These are phyloP conservation scores for Aproaerema taeniolella DNA, from an alignment of 2,888 invertebrate species.

Conservation along the genomic window DNA sequence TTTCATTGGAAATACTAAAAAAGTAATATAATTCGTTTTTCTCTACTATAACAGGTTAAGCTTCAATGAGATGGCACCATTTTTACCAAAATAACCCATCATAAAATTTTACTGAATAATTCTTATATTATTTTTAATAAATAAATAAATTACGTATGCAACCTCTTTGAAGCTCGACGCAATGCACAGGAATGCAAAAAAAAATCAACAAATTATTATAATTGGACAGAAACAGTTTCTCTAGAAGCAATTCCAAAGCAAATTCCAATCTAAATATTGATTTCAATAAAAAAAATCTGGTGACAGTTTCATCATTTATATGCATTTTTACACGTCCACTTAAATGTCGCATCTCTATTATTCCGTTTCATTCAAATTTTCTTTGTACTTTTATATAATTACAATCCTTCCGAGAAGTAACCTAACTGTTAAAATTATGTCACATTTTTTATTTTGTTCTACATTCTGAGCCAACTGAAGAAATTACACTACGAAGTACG, in stretches of 20 bases:
- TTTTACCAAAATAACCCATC: no score
- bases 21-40: no score
- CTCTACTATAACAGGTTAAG: no score
- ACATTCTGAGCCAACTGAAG: constrained; percentile 53
- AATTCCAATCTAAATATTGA: constrained; percentile 25
- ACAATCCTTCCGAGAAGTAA: constrained; percentile 53
- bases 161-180: no score
- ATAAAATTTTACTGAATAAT: no score
- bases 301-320: constrained; percentile 28
- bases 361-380: constrained; percentile 48
- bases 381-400: constrained; percentile 69
- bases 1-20: no score
- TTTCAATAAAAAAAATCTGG: constrained; percentile 40
- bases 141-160: no score
- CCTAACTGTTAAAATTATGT: constrained; percentile 52
- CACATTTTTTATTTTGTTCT: constrained; percentile 55
- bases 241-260: constrained; percentile 60
- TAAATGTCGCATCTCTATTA: constrained; percentile 35
- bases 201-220: no score
- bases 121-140: no score
- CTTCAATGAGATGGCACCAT: no score
- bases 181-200: no score
- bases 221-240: no score
- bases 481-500: constrained; percentile 52
- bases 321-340: constrained; percentile 41